Evolutionary conservation across 2,797 vertebrate genomes (phyloP).

Genomic region (Synaphobranchus kaupii): DNA sequence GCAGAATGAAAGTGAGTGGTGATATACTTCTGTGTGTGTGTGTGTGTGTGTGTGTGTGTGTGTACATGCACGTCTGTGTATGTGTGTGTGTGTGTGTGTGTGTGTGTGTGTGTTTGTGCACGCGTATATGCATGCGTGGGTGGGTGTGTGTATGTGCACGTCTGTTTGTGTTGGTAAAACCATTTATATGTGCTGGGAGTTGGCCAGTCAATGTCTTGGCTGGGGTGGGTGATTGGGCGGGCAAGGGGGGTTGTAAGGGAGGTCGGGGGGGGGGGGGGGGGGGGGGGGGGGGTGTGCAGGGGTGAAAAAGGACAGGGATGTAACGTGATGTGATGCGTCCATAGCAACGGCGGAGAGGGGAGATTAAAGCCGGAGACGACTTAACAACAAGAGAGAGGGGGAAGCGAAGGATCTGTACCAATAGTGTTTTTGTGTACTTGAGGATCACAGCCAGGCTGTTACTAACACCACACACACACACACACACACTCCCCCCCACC

Average conservation of each 20-base stretch:
- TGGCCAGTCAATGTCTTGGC: conserved; percentile 41
- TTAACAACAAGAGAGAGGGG: conserved; percentile 61
- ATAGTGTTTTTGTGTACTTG: conserved; percentile 43
- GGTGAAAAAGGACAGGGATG: not conserved
- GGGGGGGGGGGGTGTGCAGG: not conserved
- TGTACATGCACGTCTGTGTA: too few species aligned
- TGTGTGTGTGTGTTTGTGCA: not conserved
- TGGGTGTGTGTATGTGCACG: not conserved
- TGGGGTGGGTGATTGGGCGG: not conserved
- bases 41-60: not conserved
- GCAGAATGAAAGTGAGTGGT: conserved; percentile 22
- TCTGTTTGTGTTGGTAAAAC: not conserved
- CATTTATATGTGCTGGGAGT: conserved; percentile 15
- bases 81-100: not conserved
- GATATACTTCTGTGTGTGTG: not conserved
- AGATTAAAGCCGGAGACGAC: conserved; percentile 68
- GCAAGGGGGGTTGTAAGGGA: not conserved
- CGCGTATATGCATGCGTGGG: not conserved
- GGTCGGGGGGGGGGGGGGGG: not conserved
- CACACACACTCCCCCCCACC: conserved; percentile 3
- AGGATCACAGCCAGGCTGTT: conserved; percentile 54
- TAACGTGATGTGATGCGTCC: conserved; percentile 61
- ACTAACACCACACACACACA: not conserved
- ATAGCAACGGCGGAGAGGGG: conserved; percentile 63
- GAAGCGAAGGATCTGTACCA: conserved; percentile 39